These are phyloP conservation scores for Sarcophaga bullata DNA, from an alignment of 1,140 invertebrate genomes.

Conservation along the genomic window DNA sequence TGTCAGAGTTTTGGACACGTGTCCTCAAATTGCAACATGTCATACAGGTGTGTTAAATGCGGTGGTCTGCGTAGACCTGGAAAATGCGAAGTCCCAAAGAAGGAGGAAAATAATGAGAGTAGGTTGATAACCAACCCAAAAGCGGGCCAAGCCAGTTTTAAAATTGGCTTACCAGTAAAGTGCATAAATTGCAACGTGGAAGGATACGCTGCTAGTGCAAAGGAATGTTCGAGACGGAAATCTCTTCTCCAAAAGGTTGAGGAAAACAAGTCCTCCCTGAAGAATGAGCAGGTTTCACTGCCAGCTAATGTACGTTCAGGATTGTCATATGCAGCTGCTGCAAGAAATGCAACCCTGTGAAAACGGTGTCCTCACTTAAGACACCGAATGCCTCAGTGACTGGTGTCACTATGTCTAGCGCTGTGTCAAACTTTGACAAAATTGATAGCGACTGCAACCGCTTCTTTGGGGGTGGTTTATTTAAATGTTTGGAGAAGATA, in stretches of 20 bases:
- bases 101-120: not conserved
- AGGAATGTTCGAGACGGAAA: not conserved
- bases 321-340: not conserved
- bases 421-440: too few relatives aligned
- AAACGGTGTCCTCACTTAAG: too few relatives aligned
- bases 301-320: too few relatives aligned
- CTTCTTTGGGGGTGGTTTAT: not conserved
- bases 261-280: not conserved
- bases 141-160: not conserved
- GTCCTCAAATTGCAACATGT: not conserved
- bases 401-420: too few relatives aligned
- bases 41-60: slow-evolving; percentile 28
- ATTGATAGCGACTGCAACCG: too few relatives aligned
- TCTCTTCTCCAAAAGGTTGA: not conserved
- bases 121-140: not conserved
- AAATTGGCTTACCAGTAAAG: not conserved
- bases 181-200: not conserved
- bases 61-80: not conserved
- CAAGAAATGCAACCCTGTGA: too few relatives aligned
- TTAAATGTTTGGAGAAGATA: not conserved
- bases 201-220: not conserved
- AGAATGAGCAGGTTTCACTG: too few relatives aligned
- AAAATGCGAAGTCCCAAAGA: not conserved
- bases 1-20: not conserved
- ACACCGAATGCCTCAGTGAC: too few relatives aligned